A percentile compares a stretch with the other conserved stretches of the same genome.
These are phyloP conservation scores for Pseudococcus longispinus DNA, from an alignment of 2,888 invertebrate genomes.

Conservation along the genomic window DNA sequence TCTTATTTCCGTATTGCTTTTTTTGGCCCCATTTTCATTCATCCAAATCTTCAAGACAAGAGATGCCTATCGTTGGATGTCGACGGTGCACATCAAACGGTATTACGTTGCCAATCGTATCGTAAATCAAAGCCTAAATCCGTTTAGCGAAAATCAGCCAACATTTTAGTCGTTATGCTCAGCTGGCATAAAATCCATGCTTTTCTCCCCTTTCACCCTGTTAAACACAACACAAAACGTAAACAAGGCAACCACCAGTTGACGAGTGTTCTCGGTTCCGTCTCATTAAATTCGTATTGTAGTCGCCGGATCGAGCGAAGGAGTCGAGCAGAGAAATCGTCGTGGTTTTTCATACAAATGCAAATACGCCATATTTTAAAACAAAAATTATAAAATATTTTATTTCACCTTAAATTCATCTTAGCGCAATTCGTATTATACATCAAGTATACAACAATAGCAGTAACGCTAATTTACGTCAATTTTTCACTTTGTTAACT, in stretches of 20 bases:
- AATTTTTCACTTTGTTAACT: not conserved
- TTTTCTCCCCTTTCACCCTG: not conserved
- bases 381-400: constrained; percentile 36
- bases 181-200: not conserved
- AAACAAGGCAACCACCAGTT: not conserved
- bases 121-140: not conserved
- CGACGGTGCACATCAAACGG: not conserved
- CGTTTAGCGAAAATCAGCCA: not conserved
- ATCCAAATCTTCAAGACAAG: not conserved
- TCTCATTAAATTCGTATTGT: constrained; percentile 6
- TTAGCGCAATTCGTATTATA: not conserved
- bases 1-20: not conserved
- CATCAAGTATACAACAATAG: not conserved
- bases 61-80: not conserved
- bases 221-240: not conserved
- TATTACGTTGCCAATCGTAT: not conserved
- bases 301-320: not conserved
- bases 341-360: not conserved
- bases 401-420: constrained; percentile 29
- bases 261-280: not conserved
- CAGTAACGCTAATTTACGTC: not conserved
- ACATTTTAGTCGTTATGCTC: not conserved
- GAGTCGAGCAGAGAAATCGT: not conserved
- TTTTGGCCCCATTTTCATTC: not conserved
- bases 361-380: not conserved